Evolutionary conservation across 2,113 vertebrate genomes (phyloP).

Genomic region (Myotis lucifugus): DNA sequence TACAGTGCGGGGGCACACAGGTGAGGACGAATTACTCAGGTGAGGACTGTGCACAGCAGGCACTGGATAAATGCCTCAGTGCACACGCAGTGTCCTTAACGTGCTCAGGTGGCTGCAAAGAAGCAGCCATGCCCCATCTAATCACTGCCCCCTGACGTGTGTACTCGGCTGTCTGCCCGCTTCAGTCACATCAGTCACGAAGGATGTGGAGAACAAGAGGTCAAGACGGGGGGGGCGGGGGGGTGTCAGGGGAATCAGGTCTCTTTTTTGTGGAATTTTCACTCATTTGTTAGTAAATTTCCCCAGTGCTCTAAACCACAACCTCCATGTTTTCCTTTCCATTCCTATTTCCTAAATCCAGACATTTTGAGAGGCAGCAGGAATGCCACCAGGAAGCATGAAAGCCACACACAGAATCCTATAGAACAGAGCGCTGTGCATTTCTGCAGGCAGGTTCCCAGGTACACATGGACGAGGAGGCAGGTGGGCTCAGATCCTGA

Average conservation of each 20-base stretch:
- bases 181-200: background rate
- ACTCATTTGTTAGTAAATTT: too few relatives aligned
- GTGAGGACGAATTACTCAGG: accelerated
- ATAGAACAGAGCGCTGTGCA: accelerated
- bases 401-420: too few relatives aligned
- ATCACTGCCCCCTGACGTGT: background rate
- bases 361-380: background rate
- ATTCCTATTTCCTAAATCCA: background rate
- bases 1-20: accelerated
- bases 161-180: background rate
- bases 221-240: background rate
- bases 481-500: background rate
- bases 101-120: background rate
- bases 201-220: accelerated
- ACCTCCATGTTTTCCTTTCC: background rate
- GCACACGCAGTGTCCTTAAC: background rate
- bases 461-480: accelerated
- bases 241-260: background rate
- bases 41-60: background rate
- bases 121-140: background rate
- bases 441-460: too few relatives aligned
- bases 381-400: background rate
- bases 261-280: background rate
- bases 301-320: background rate
- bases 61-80: accelerated